phyloP scores from a whole-genome alignment of 2,888 invertebrate species.

The Drosophila meridionalis region DNA sequence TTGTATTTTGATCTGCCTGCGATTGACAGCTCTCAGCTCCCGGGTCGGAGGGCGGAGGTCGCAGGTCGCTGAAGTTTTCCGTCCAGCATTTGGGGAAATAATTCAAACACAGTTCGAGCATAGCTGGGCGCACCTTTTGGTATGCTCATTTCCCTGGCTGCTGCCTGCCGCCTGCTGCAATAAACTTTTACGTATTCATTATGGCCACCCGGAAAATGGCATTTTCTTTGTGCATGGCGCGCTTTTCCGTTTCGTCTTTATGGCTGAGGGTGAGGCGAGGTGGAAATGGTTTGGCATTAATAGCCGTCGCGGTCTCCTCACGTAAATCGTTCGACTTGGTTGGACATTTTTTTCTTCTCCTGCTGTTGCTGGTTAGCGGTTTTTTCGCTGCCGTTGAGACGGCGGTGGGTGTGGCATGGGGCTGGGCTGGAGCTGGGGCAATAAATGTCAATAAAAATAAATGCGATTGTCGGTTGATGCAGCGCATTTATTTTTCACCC shows the following conservation, averaged over 20 bases:
- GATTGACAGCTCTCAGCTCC: slow-evolving; percentile 51
- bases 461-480: slow-evolving; percentile 67
- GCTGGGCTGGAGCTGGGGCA: slow-evolving; percentile 15
- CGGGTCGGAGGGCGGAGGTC: background rate
- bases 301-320: slow-evolving; percentile 72
- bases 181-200: slow-evolving; percentile 81
- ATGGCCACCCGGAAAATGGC: slow-evolving; percentile 74
- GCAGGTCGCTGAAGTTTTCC: slow-evolving; percentile 42
- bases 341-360: slow-evolving; percentile 47
- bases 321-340: slow-evolving; percentile 67
- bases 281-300: slow-evolving; percentile 59
- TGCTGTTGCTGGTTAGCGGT: slow-evolving; percentile 43
- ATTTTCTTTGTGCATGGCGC: slow-evolving; percentile 69
- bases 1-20: slow-evolving; percentile 56
- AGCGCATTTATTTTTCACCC: slow-evolving; percentile 45
- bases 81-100: slow-evolving; percentile 40
- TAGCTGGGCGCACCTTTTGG: slow-evolving; percentile 41
- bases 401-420: background rate
- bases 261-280: slow-evolving; percentile 3
- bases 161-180: slow-evolving; percentile 46
- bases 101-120: slow-evolving; percentile 44
- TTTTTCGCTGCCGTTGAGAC: slow-evolving; percentile 21
- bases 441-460: slow-evolving; percentile 76
- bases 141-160: slow-evolving; percentile 30
- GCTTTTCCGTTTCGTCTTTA: slow-evolving; percentile 58